Evolutionary conservation across 2,797 vertebrate species (phyloP), one percentile per base, ranked within the genome.

Genomic region (Hippopotamyrus pictus): DNA sequence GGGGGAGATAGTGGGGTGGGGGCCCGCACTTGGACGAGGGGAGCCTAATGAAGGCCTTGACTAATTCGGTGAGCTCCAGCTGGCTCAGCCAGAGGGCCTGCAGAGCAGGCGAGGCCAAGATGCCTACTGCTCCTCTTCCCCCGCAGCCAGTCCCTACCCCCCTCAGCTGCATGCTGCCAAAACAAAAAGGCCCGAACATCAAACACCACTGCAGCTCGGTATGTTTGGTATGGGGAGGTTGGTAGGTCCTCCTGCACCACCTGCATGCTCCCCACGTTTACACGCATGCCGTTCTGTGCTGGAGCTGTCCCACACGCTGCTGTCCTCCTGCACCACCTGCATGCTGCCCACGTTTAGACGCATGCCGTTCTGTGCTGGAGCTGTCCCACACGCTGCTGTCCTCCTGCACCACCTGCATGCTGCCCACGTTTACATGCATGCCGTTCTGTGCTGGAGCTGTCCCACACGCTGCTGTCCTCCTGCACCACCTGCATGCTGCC

Each of bases 11-110:
- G 79, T 89, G 90, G 89, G 91, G 90, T 90, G 91, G 87, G 76
- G 86, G 87, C 89, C 89, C 89, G 88, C 89, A 85, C 14, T 22
- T 82, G 83, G 62, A 88, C 85, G 50, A 41, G 88, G 92, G 95
- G 94, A 92, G 96, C 96, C 97, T 97, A 97, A 97, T 96, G 96
- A 98, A 97, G 96, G 94, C 95, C 96, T 94, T 93, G 95, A 94
- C 97, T 98, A 97, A 98, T 97, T 98, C 97, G 95, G 95, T 95
- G 95, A 95, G 95, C 96, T 97, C 96, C 97, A 97, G 97, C 97
- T 97, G 97, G 96, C 96, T 96, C 95, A 97, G 97, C 97, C 96
- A 96, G 97, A 98, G 97, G 97, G 96, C 94, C 95, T 95, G 94
- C 92, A 89, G 94, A 96, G 95, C 94, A 94, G 95, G 93, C 93